phyloP scores from a whole-genome alignment of 2,888 invertebrate genomes.

The Melanchra persicariae region DNA sequence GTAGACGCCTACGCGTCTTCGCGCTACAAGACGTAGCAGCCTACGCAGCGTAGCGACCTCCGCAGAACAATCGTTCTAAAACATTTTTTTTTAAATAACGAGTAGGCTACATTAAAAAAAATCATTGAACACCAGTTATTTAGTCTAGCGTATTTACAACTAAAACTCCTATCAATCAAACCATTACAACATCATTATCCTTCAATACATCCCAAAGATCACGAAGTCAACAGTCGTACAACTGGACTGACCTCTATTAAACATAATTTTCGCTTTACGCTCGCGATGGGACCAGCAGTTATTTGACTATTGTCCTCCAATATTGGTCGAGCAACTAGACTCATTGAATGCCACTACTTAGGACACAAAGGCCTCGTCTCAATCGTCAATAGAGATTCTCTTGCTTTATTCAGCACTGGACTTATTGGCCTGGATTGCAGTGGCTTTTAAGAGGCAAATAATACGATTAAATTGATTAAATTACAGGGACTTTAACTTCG shows the following conservation, averaged over 20 bases:
- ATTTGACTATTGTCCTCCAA: constrained; percentile 86
- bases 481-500: constrained; percentile 4
- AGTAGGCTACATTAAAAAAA: no score
- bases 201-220: constrained; percentile 18
- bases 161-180: neutral
- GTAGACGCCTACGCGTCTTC: neutral
- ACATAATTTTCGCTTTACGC: constrained; percentile 62
- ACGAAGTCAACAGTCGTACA: constrained; percentile 41
- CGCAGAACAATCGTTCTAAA: neutral
- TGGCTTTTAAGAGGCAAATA: constrained; percentile 50
- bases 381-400: constrained; percentile 61
- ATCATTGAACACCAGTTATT: no score
- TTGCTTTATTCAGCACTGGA: constrained; percentile 56
- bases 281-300: constrained; percentile 59
- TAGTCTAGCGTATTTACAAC: no score
- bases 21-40: neutral
- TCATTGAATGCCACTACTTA: constrained; percentile 78
- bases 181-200: constrained; percentile 3
- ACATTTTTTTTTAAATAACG: no score
- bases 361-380: constrained; percentile 72
- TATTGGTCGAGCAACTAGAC: constrained; percentile 78
- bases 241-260: constrained; percentile 61
- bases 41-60: neutral
- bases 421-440: constrained; percentile 57
- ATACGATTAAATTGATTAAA: constrained; percentile 49